These are phyloP conservation scores for Drosophila demipolita DNA, from an alignment of 2,888 invertebrate genomes.

Conservation along the genomic window DNA sequence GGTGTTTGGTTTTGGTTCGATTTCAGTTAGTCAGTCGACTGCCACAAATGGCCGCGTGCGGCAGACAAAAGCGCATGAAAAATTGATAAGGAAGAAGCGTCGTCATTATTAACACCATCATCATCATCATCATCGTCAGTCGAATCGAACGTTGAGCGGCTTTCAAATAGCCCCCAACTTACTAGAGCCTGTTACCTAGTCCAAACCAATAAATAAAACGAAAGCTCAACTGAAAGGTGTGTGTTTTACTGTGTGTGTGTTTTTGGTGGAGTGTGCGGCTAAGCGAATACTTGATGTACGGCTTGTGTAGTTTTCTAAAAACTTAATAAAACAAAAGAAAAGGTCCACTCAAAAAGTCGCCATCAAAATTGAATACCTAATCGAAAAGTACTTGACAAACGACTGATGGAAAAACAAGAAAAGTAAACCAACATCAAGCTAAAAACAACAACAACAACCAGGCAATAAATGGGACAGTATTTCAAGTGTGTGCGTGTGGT, in stretches of 20 bases:
- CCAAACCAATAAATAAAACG: neutral
- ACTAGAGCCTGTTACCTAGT: slow-evolving; percentile 22
- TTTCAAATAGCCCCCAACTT: slow-evolving; percentile 48
- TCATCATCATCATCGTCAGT: slow-evolving; percentile 31
- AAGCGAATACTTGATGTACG: slow-evolving; percentile 54
- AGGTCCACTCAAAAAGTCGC: neutral
- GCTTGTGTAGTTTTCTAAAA: slow-evolving; percentile 54
- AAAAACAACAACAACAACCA: slow-evolving; percentile 27
- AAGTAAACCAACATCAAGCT: slow-evolving; percentile 25
- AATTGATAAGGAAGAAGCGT: slow-evolving; percentile 66
- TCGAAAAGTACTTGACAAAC: slow-evolving; percentile 74
- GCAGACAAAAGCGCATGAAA: slow-evolving; percentile 83
- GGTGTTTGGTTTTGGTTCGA: slow-evolving; percentile 51
- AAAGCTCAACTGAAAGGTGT: slow-evolving; percentile 29
- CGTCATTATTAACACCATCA: slow-evolving; percentile 35
- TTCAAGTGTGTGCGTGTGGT: slow-evolving; percentile 30
- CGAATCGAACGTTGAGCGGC: slow-evolving; percentile 56
- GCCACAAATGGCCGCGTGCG: slow-evolving; percentile 79
- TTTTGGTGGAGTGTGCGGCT: slow-evolving; percentile 37
- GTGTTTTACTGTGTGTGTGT: slow-evolving; percentile 44
- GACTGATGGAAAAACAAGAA: slow-evolving; percentile 26
- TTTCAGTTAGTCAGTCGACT: slow-evolving; percentile 77
- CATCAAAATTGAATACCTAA: slow-evolving; percentile 57
- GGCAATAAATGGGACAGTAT: slow-evolving; percentile 49
- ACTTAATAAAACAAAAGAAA: slow-evolving; percentile 12